Base-by-base conservation (phyloP, 2,113 vertebrate genomes). In the Erpornis zantholeuca region DNA sequence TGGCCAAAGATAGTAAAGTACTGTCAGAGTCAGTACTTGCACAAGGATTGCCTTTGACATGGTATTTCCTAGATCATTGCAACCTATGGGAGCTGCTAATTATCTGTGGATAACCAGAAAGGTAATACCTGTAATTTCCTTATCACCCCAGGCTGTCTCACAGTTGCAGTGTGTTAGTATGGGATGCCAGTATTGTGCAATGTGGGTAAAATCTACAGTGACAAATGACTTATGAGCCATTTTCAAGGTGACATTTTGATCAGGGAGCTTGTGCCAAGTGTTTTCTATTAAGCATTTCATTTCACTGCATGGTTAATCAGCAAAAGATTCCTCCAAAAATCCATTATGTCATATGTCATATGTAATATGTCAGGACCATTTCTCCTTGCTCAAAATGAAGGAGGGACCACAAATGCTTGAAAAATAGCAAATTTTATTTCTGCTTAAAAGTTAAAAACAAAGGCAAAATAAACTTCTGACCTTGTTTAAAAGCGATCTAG, bases 191-290 rank as follows among this genome's bases (percentile, higher is more conserved):
- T 73, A 12, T 77, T 87, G 82, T 88, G 71, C 75, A 82, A 64
- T 4, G 1, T 71, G 75, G 86, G 78, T 95, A 86, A 91, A 94
- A 59, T 92, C 82, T 83, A 49, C 54, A 76, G 82, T 95, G 92
- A 92, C 79, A 82, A 94, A 95, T 94, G 33, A 92, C 78, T 95
- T 90, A 83, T 2, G 60, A 84, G 68, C 60, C 60, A 60, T 92
- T 96, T 96, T 92, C 96, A 97, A 96, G 95, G 96, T 96, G 95
- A 96, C 91, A 92, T 93, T 96, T 96, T 94, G 91, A 94, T 93
- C 88, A 90, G 92, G 82, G 77, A 94, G 69, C 81, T 93, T 80
- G 81, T 95, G 96, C 91, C 92, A 94, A 95, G 84, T 96, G 92
- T 92, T 94, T 95, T 94, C 86, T 90, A 87, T 94, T 91, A 94